phyloP scores from a whole-genome alignment of 2,888 invertebrate genomes.

The Heliconius erato region DNA sequence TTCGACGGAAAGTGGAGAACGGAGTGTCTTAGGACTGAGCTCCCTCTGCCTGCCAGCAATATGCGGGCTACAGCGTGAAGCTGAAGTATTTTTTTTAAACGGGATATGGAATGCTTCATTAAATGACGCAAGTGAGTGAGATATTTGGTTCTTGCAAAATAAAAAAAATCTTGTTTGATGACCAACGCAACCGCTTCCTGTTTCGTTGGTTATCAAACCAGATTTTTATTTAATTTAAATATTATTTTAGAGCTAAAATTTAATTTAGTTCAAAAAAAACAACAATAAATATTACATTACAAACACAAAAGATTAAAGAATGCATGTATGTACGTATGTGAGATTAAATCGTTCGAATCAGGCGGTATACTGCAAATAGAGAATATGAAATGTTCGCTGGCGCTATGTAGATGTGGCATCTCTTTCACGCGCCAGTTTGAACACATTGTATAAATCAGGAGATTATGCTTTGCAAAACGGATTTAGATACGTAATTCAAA shows the following conservation, averaged over 20 bases:
- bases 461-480: not conserved
- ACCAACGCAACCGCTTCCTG: not conserved
- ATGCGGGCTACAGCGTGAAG: no score
- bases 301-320: not conserved
- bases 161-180: not conserved
- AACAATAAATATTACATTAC: not conserved
- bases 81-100: no score
- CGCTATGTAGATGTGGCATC: not conserved
- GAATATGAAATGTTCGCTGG: not conserved
- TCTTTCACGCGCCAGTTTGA: conserved; percentile 39
- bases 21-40: no score
- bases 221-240: not conserved
- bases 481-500: not conserved
- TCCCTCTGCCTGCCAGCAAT: no score
- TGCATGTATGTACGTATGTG: not conserved
- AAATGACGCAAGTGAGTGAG: no score
- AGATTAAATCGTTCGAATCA: not conserved
- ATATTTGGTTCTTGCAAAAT: no score
- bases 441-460: conserved; percentile 31
- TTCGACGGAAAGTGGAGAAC: no score
- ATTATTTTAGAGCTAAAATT: no score
- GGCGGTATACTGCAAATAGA: not conserved
- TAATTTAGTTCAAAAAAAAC: not conserved
- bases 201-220: no score
- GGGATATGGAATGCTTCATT: not conserved